Conservation (phyloP, 2,797 vertebrate species). For the Yasuhikotakia modesta region DNA sequence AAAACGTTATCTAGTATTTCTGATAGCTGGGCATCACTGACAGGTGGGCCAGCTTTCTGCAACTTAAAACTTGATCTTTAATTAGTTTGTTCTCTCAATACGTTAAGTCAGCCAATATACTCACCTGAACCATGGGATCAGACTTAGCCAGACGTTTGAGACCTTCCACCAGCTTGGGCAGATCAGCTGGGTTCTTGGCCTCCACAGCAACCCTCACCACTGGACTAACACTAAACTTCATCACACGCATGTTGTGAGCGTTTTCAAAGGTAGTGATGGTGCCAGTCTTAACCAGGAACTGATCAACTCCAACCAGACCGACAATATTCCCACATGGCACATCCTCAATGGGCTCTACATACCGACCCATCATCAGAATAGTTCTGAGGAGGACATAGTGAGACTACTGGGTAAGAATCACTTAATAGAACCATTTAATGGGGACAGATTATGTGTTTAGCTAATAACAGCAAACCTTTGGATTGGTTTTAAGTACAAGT, state of each 20-base stretch:
- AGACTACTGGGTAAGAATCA: background rate
- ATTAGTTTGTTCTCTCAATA: background rate
- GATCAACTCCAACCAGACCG: conserved; percentile 86
- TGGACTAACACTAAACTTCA: conserved; percentile 88
- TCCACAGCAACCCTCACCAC: conserved; percentile 86
- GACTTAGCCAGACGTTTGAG: conserved; percentile 86
- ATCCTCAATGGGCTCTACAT: conserved; percentile 86
- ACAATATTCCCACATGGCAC: conserved; percentile 88
- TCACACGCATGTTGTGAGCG: conserved; percentile 86
- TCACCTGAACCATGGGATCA: conserved; percentile 84
- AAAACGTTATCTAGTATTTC: background rate
- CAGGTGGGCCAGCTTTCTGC: background rate
- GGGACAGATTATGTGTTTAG: background rate
- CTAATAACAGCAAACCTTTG: conserved; percentile 76
- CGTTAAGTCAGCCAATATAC: background rate
- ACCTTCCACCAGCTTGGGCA: conserved; percentile 87
- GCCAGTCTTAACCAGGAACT: conserved; percentile 86
- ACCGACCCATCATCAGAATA: conserved; percentile 89
- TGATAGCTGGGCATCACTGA: no score
- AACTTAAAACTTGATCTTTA: background rate
- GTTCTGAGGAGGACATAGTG: conserved; percentile 66
- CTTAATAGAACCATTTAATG: background rate
- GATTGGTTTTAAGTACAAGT: conserved; percentile 87
- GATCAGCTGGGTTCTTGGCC: conserved; percentile 85
- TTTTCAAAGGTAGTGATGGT: conserved; percentile 86